Evolutionary conservation across 2,113 vertebrate genomes (phyloP), one percentile per base, ranked within the genome.

Genomic region (Phaethon lepturus): DNA sequence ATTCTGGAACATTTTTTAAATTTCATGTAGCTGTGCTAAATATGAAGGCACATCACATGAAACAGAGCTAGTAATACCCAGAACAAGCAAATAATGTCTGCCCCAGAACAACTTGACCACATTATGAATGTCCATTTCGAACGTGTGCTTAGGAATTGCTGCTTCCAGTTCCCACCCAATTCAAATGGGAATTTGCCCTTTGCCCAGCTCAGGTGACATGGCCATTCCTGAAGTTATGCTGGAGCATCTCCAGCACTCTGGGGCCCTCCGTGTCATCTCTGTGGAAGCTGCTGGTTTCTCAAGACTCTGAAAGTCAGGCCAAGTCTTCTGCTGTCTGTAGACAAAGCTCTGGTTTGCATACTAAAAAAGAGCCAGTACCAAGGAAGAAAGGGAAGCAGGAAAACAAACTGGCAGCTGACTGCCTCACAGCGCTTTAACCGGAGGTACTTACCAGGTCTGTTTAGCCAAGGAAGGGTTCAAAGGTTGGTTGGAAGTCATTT

Each of bases 131-230:
- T n/a, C 22, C 38, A 18, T 84, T 86, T 73, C 55, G 59, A 58
- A 77, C 7, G 5, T 49, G 18, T 14, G 7, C 35, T 66, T 44
- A 45, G 64, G 42, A 76, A 55, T 56, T 23, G 18, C 49, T 87
- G 33, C 20, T 52, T 52, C 5, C 56, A 63, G 15, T 26, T 81
- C 52, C 28, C n/a, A 29, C 22, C 8, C 0, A 0, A 47, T 13
- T 55, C 60, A 63, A 55, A 47, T 12, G 28, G 52, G 42, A 73
- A 24, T 50, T n/a, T 66, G 18, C 19, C 17, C 45, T 47, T 62
- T n/a, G 62, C 26, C 11, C 25, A 60, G 74, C 42, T 55, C 35
- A 31, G 40, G 13, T 17, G 66, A 44, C 6, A 4, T 2, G 20
- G 29, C 0, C 1, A 18, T 38, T 77, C 52, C 86, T 71, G 15